Evolutionary conservation across 2,113 vertebrate genomes (phyloP).

Genomic region (Bujurquina vittata): DNA sequence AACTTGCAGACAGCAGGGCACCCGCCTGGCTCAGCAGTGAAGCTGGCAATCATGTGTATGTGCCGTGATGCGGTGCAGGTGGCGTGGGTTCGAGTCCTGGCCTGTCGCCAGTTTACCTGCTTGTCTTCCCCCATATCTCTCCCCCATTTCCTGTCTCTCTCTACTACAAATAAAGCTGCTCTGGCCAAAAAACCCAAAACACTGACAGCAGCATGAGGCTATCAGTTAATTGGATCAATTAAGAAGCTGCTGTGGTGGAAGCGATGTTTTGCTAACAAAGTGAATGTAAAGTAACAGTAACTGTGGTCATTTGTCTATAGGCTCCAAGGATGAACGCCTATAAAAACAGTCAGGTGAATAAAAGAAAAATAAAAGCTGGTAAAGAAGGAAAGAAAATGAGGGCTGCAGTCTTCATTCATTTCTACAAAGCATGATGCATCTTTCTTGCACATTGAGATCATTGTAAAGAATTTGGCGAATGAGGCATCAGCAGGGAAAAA

Average conservation of each 20-base stretch:
- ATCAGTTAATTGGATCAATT: constrained; percentile 6
- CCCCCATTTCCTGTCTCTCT: too few relatives aligned
- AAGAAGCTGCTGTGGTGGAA: background rate
- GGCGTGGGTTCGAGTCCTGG: too few relatives aligned
- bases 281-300: background rate
- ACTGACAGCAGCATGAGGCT: background rate
- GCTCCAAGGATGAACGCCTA: background rate
- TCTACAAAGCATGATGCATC: background rate
- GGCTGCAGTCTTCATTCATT: too few relatives aligned
- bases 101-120: too few relatives aligned
- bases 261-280: background rate
- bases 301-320: background rate
- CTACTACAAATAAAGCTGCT: too few relatives aligned
- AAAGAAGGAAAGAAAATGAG: too few relatives aligned
- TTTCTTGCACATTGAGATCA: background rate
- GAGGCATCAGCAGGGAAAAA: background rate
- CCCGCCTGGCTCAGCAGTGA: too few relatives aligned
- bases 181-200: background rate
- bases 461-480: background rate
- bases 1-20: too few relatives aligned
- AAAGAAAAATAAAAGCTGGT: background rate
- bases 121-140: too few relatives aligned
- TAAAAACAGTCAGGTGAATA: background rate
- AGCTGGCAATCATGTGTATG: too few relatives aligned
- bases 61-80: too few relatives aligned